Conservation (phyloP, 2,113 vertebrate species). For the Corythoichthys intestinalis region DNA sequence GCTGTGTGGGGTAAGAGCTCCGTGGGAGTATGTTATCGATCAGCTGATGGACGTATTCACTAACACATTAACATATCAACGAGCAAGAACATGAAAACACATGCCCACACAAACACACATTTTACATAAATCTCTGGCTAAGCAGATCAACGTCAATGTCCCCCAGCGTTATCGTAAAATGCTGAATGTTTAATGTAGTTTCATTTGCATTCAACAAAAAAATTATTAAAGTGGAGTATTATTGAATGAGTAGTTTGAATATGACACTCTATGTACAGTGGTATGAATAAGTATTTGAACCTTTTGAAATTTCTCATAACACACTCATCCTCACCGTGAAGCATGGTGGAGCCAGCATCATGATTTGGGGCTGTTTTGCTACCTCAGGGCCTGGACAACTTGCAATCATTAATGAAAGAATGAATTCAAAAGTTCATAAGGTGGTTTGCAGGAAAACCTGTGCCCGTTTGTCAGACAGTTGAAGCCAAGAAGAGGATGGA, state of each 20-base stretch:
- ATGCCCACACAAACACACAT: slow-evolving; percentile 4
- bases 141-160: slow-evolving; percentile 10
- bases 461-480: no score
- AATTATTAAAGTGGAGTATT: not conserved
- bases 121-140: not conserved
- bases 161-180: slow-evolving; percentile 3
- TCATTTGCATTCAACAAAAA: not conserved
- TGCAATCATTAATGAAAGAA: no score
- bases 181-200: not conserved
- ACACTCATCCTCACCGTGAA: no score
- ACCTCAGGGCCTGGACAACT: no score
- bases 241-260: not conserved
- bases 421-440: no score
- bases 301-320: no score
- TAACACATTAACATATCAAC: slow-evolving; percentile 55
- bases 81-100: slow-evolving; percentile 13
- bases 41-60: slow-evolving; percentile 36
- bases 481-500: no score
- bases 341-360: no score
- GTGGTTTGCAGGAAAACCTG: no score
- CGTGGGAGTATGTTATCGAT: slow-evolving; percentile 55
- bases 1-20: slow-evolving; percentile 37
- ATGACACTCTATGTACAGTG: not conserved
- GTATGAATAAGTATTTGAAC: no score
- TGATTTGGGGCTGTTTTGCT: no score